Evolutionary conservation across 2,797 vertebrate species (phyloP).

Genomic region (Phoeniculus purpureus): DNA sequence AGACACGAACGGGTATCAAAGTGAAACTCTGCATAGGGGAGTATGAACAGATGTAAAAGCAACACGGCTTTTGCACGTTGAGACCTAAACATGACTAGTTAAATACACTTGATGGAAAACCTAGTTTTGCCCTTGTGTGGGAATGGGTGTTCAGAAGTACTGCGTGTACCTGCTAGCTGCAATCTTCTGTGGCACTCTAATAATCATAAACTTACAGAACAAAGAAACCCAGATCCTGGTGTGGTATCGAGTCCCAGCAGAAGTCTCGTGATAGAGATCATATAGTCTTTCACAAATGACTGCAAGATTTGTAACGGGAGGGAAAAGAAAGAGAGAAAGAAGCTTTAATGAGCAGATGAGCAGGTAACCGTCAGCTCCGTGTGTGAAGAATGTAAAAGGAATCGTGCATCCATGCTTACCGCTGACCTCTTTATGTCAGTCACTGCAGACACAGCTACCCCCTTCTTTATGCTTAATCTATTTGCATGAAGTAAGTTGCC

Average conservation of each 20-base stretch:
- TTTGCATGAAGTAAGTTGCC: neutral
- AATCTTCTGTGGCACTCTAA: neutral
- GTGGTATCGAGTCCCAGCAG: slow-evolving; percentile 86
- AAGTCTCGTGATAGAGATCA: slow-evolving; percentile 88
- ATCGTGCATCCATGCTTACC: neutral
- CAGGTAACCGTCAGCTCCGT: neutral
- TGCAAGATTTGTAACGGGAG: slow-evolving; percentile 69
- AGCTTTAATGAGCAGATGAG: slow-evolving; percentile 15
- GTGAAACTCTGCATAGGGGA: neutral
- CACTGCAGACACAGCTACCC: neutral
- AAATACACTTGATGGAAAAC: neutral
- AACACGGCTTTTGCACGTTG: neutral
- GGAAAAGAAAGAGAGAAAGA: slow-evolving; percentile 36
- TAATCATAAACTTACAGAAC: slow-evolving; percentile 81
- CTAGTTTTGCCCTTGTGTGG: neutral
- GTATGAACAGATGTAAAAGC: neutral
- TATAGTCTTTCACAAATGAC: slow-evolving; percentile 90
- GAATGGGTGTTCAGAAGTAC: neutral
- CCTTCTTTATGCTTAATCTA: neutral
- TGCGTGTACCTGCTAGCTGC: neutral
- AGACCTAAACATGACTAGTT: neutral
- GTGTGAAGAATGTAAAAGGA: neutral
- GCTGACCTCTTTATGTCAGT: neutral
- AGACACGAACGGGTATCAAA: neutral
- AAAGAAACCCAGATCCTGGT: slow-evolving; percentile 87